phyloP scores from a whole-genome alignment of 2,113 vertebrate genomes.

The Phylloscopus whistleri region DNA sequence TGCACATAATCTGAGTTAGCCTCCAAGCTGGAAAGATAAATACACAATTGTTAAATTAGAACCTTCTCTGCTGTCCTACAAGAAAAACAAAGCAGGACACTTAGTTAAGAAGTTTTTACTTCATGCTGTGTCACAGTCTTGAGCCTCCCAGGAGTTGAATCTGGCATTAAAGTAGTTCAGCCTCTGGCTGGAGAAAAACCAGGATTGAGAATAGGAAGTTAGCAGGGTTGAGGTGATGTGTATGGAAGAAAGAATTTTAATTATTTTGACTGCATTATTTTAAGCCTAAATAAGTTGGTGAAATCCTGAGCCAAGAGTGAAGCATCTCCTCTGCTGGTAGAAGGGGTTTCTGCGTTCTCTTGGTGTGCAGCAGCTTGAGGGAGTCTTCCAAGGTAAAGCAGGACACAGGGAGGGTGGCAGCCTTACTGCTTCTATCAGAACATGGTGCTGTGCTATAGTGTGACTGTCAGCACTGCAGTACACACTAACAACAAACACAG shows the following conservation, averaged over 20 bases:
- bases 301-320: neutral
- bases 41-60: neutral
- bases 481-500: neutral
- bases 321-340: neutral
- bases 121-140: neutral
- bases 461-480: neutral
- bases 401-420: neutral
- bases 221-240: neutral
- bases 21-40: neutral
- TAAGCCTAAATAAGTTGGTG: neutral
- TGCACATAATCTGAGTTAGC: neutral
- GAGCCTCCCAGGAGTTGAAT: neutral
- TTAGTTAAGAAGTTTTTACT: neutral
- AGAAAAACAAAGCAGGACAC: neutral
- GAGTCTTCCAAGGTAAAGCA: neutral
- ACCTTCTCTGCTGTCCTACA: neutral
- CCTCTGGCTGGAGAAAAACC: neutral
- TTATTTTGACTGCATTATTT: neutral
- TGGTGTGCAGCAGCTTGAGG: neutral
- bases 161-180: neutral
- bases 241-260: neutral
- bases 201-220: fast-evolving
- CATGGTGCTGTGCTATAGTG: neutral
- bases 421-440: neutral
- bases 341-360: neutral